These are phyloP conservation scores for Pollenia amentaria DNA, from an alignment of 2,888 invertebrate genomes.

Conservation along the genomic window DNA sequence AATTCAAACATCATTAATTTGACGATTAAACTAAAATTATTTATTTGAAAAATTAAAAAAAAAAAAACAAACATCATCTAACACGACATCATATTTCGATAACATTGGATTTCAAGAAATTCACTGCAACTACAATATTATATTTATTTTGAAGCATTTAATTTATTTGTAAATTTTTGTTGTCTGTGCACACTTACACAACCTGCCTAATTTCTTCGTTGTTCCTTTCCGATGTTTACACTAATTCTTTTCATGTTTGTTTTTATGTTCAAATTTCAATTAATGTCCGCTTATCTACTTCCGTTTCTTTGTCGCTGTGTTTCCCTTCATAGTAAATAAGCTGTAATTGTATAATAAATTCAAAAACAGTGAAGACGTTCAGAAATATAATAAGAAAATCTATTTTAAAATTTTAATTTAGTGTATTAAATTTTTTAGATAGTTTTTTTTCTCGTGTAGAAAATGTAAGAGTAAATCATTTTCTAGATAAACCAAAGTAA, in stretches of 20 bases:
- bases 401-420: constrained; percentile 67
- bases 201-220: not conserved
- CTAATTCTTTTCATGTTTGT: constrained; percentile 32
- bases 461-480: constrained; percentile 62
- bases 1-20: constrained; percentile 31
- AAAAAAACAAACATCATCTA: not conserved
- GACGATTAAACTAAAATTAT: constrained; percentile 37
- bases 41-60: constrained; percentile 13
- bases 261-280: constrained; percentile 12
- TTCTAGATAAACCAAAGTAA: constrained; percentile 62
- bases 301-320: constrained; percentile 70
- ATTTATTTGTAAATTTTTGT: constrained; percentile 71
- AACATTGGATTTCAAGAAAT: constrained; percentile 37
- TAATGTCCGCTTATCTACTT: constrained; percentile 59
- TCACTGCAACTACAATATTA: constrained; percentile 51
- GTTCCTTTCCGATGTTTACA: constrained; percentile 19
- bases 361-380: constrained; percentile 75
- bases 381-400: constrained; percentile 46
- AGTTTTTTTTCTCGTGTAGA: constrained; percentile 65
- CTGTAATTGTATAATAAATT: constrained; percentile 71
- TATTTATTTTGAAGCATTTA: constrained; percentile 74
- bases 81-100: constrained; percentile 27
- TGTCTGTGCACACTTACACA: constrained; percentile 54
- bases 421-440: constrained; percentile 69
- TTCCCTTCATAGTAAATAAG: constrained; percentile 73